Evolutionary conservation across 1,140 invertebrate species (phyloP), one percentile per base, ranked within the genome.

Genomic region (Zaprionus vittiger): DNA sequence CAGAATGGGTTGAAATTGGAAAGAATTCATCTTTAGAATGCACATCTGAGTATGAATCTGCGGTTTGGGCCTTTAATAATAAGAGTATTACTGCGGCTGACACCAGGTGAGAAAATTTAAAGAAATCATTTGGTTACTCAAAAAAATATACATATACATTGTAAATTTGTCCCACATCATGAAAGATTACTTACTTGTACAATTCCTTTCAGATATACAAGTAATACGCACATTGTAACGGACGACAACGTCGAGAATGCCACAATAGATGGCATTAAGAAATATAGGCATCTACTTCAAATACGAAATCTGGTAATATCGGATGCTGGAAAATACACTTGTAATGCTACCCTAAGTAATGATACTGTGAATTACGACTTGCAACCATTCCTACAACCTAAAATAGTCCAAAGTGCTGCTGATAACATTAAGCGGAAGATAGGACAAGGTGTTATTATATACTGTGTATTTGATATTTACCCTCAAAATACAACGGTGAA

Each of bases 381-480:
- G 37, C 81, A 94, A 59, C 92, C 94, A 76, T 92, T 93, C 34
- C 92, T 93, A 54, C 86, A 90, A 56, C 93, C 94, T 44, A 94
- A 93, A 69, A 93, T 93, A 78, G 84, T 95, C 65, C 70, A 91
- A 44, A 73, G 93, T 63, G 94, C 93, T 54, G 86, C 93, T 17
- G 85, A 92, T 59, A 86, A 82, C 57, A 82, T 94, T 1, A 94
- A 93, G 68, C 91, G 93, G 22, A 95, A 94, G 83, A 93, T 94
- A 14, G 92, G 93, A 17, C 89, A 94, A 56, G 77, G 90, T 44
- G 93, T 93, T 20, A 89, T 93, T 49, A 77, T 96, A 62, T 93
- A 91, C 28, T 96, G 95, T 74, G 79, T 94, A 34, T 91, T 95
- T 54, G 86, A 94, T 81, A 95, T 95, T 24, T 95, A 94, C 85